A percentile compares a stretch with the other conserved stretches of the same genome.
phyloP scores from a whole-genome alignment of 2,797 vertebrate genomes.

The Eidolon dupreanum region DNA sequence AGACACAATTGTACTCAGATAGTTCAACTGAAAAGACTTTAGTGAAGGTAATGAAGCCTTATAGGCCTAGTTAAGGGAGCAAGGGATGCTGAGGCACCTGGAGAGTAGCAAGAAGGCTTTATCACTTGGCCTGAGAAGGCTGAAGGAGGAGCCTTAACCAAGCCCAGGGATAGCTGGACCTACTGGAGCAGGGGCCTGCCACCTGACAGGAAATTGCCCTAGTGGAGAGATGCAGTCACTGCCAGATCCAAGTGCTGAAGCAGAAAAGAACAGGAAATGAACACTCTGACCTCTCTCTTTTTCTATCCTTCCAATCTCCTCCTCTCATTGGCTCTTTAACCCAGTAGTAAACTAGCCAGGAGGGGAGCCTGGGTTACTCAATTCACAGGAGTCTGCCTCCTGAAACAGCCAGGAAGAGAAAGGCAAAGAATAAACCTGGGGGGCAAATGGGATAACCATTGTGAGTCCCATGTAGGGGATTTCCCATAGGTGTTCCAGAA shows the following conservation, averaged over 20 bases:
- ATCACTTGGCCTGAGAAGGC: neutral
- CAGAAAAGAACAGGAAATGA: neutral
- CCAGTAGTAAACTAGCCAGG: neutral
- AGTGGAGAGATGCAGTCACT: neutral
- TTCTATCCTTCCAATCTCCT: neutral
- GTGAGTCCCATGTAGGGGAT: neutral
- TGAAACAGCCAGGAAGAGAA: neutral
- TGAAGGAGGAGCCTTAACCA: neutral
- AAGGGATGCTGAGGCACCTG: neutral
- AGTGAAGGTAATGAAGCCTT: neutral
- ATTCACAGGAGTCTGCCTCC: neutral
- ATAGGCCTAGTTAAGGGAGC: neutral
- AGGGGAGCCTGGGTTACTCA: neutral
- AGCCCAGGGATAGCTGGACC: neutral
- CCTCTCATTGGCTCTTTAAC: neutral
- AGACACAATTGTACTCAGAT: neutral
- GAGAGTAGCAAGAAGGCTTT: neutral
- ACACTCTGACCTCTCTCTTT: no score
- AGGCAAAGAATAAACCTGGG: neutral
- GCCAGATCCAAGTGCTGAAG: neutral
- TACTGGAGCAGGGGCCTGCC: neutral
- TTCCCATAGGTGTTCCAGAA: neutral
- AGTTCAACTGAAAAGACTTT: neutral
- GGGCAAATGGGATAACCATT: neutral
- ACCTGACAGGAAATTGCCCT: neutral